These are phyloP conservation scores for Phrynocephalus forsythii DNA, from an alignment of 2,797 vertebrate species.

Conservation along the genomic window DNA sequence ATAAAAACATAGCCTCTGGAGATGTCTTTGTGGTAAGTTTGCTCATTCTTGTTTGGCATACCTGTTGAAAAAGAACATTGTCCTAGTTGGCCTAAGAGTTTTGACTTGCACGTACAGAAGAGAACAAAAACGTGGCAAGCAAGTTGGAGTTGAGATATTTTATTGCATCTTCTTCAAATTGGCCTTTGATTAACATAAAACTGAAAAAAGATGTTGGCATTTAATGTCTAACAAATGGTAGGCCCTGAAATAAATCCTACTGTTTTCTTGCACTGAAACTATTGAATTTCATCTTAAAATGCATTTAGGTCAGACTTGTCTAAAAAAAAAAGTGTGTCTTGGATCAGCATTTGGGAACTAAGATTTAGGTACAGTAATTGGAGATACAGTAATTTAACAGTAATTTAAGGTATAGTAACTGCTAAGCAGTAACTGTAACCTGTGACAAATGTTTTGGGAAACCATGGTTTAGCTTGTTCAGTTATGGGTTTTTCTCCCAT, in stretches of 20 bases:
- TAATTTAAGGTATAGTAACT: no score
- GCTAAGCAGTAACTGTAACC: no score
- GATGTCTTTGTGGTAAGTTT: slow-evolving; percentile 91
- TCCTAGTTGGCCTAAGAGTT: slow-evolving; percentile 27
- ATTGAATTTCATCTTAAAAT: neutral
- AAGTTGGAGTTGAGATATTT: neutral
- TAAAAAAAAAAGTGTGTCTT: neutral
- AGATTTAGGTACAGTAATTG: no score
- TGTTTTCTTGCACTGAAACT: neutral
- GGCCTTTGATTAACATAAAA: slow-evolving; percentile 34
- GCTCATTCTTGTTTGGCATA: slow-evolving; percentile 33
- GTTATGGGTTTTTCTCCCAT: no score
- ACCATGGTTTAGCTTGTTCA: neutral
- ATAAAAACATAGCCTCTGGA: slow-evolving; percentile 88
- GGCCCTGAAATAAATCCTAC: slow-evolving; percentile 21
- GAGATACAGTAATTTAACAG: no score
- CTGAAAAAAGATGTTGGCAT: slow-evolving; percentile 12
- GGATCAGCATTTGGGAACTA: no score
- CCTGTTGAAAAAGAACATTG: neutral
- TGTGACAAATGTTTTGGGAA: neutral
- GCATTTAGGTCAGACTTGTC: neutral
- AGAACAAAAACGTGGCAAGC: slow-evolving; percentile 23
- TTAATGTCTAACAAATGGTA: slow-evolving; percentile 18
- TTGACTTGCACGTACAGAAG: slow-evolving; percentile 37
- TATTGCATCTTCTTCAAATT: slow-evolving; percentile 40